These are phyloP conservation scores for Cladorhizidae sp. DNA, from an alignment of 37 sponge, comb jelly and placozoan genomes.

Conservation along the genomic window DNA sequence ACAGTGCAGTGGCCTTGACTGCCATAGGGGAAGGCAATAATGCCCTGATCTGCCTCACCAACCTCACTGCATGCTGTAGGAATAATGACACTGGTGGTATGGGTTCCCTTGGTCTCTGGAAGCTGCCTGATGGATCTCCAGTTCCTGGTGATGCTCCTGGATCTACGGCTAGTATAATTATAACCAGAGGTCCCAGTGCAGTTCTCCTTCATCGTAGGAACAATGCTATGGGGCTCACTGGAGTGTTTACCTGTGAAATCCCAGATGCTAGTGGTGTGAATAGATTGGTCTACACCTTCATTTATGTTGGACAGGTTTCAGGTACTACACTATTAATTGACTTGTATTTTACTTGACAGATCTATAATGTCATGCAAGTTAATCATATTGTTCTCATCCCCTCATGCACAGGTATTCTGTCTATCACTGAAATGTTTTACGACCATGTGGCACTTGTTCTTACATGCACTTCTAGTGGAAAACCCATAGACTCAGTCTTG, in stretches of 20 bases:
- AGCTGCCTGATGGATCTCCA: not conserved
- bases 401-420: too few species aligned
- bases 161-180: not conserved
- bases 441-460: too few species aligned
- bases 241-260: conserved; percentile 27
- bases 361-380: too few species aligned
- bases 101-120: not conserved
- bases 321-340: too few species aligned
- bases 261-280: not conserved
- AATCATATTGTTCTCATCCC: too few species aligned
- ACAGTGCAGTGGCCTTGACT: conserved; percentile 14
- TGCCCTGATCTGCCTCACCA: conserved; percentile 7
- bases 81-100: not conserved
- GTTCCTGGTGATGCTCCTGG: not conserved
- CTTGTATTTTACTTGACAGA: too few species aligned
- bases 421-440: too few species aligned
- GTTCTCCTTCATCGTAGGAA: not conserved
- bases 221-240: not conserved
- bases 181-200: conserved; percentile 1
- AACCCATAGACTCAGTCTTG: too few species aligned
- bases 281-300: not conserved
- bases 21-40: not conserved
- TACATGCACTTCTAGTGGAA: too few species aligned
- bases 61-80: not conserved
- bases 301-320: not conserved